Evolutionary conservation across 2,797 vertebrate species (phyloP).

Genomic region (Oophaga sylvatica): DNA sequence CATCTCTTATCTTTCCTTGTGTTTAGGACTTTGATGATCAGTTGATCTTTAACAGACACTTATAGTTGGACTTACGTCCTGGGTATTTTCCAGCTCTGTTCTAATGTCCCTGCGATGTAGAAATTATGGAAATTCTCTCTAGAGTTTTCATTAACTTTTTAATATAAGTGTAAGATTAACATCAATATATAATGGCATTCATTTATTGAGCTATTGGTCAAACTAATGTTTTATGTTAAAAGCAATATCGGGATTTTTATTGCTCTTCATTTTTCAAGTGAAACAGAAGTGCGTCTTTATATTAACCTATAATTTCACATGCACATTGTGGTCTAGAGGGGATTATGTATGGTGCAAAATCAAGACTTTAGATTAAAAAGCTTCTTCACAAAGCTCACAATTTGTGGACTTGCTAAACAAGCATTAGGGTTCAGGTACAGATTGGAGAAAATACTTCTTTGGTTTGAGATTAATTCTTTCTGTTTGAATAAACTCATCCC

Average conservation of each 20-base stretch:
- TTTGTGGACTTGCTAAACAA: background rate
- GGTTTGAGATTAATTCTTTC: background rate
- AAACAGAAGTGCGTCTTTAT: conserved; percentile 18
- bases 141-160: conserved; percentile 32
- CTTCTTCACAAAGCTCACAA: conserved; percentile 7
- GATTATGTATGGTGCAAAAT: background rate
- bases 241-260: conserved; percentile 10
- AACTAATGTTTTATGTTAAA: conserved; percentile 26
- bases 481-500: background rate
- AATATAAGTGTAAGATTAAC: conserved; percentile 25
- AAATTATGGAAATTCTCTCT: conserved; percentile 9
- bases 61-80: background rate
- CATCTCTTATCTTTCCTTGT: background rate
- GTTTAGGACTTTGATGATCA: background rate
- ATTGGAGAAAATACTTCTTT: background rate
- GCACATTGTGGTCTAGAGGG: conserved; percentile 17
- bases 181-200: conserved; percentile 22
- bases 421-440: background rate
- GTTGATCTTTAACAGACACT: background rate
- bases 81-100: background rate
- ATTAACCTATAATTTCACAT: conserved; percentile 14
- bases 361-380: conserved; percentile 13
- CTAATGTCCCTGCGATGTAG: background rate
- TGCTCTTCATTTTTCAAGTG: conserved; percentile 13
- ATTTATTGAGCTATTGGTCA: conserved; percentile 38